phyloP scores from a whole-genome alignment of 2,113 vertebrate genomes.

The Dunckerocampus dactyliophorus region DNA sequence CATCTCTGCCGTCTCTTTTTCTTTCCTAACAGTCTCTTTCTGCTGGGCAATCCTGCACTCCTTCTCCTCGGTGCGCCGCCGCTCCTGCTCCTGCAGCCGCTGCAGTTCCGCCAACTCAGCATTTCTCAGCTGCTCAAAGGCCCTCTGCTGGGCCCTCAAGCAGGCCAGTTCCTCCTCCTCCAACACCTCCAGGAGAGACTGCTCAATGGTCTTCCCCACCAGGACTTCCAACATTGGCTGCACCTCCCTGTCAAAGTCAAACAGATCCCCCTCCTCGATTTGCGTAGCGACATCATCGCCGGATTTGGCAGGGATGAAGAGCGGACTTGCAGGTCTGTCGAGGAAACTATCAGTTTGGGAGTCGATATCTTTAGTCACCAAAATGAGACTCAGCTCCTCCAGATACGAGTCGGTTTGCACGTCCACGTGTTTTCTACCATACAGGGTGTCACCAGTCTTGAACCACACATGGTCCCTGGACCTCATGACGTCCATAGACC shows the following conservation, averaged over 20 bases:
- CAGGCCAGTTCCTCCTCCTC: conserved; percentile 90
- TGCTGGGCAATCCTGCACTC: conserved; percentile 79
- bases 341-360: conserved; percentile 92
- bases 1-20: conserved; percentile 80
- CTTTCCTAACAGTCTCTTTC: conserved; percentile 67
- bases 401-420: conserved; percentile 93
- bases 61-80: conserved; percentile 81
- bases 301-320: conserved; percentile 89
- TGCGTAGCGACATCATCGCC: conserved; percentile 85
- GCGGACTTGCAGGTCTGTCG: conserved; percentile 81
- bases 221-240: conserved; percentile 85
- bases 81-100: conserved; percentile 85
- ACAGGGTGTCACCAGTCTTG: conserved; percentile 72
- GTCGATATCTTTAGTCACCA: conserved; percentile 73
- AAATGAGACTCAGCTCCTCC: conserved; percentile 82
- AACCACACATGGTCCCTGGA: conserved; percentile 57
- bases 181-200: conserved; percentile 89
- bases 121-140: conserved; percentile 75
- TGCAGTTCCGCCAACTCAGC: conserved; percentile 84
- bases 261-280: conserved; percentile 92
- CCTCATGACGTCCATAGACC: conserved; percentile 46
- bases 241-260: conserved; percentile 92
- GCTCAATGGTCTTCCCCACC: conserved; percentile 89
- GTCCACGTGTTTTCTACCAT: conserved; percentile 76
- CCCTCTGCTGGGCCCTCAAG: conserved; percentile 72